Conservation (phyloP, 2,113 vertebrate genomes). For the Turnix velox region DNA sequence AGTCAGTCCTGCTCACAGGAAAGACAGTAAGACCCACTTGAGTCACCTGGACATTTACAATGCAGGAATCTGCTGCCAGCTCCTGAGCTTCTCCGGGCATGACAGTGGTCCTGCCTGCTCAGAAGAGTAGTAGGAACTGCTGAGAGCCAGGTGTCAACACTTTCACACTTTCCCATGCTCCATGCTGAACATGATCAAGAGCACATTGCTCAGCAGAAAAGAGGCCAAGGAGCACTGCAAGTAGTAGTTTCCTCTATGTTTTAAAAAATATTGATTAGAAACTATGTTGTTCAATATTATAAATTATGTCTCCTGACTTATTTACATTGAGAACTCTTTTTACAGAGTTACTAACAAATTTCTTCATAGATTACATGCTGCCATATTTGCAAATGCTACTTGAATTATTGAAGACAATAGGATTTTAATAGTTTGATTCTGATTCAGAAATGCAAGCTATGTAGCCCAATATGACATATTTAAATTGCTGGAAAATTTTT, state of each 20-base stretch:
- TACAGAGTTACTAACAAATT: fast-evolving
- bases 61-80: background rate
- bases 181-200: background rate
- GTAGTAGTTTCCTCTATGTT: background rate
- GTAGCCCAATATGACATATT: background rate
- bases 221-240: background rate
- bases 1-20: background rate
- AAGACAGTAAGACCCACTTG: background rate
- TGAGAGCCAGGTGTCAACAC: too few species aligned
- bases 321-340: background rate
- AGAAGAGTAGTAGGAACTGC: background rate
- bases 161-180: background rate
- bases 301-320: background rate
- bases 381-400: background rate
- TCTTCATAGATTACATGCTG: background rate
- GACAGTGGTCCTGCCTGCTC: background rate
- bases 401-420: background rate
- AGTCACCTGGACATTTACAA: background rate
- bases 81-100: background rate
- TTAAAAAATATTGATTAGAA: background rate
- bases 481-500: background rate
- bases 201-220: fast-evolving
- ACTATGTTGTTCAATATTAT: background rate
- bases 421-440: background rate
- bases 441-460: background rate